Evolutionary conservation across 2,888 invertebrate species (phyloP), one percentile per base, ranked within the genome.

Genomic region (Yponomeuta malinellus): DNA sequence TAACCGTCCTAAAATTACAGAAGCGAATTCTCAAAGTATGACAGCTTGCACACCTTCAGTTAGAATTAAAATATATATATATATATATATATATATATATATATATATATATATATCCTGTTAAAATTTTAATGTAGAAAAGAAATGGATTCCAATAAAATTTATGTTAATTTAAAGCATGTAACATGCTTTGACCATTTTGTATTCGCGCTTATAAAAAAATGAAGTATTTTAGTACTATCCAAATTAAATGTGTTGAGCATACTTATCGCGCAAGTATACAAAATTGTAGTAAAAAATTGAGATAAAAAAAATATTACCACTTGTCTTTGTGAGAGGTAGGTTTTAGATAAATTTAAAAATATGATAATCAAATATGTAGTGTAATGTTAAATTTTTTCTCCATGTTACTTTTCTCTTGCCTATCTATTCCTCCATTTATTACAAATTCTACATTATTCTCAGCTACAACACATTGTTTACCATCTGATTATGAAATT

Each of bases 1-100:
- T 70, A 79, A 75, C 80, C 77, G 81, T 79, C 73, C 79, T 86
- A 85, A 83, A 76, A 59, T 15, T 15, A 59, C 12, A 59, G 8
- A 59, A 15, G 52, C 5, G 52, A 2, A 15, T 10, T 59, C 52
- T 59, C 52, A 59, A 59, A 59, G 43, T 43, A 43, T 43, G 43
- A 43, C 43, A 43, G 43, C 43, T 43, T 6, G 43, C 43, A 43
- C 43, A 8, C 1, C 43, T 43, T 43, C 43, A 43, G 6, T 5
- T 43, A 43, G 43, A 43, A 8, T 43, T 8, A 43, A 43, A 43
- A 43, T 4, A 33, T 33, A 33, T 33, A 33, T 33, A 15, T 10
- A 52, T n/a, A n/a, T n/a, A n/a, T n/a, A n/a, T n/a, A n/a, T n/a
- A n/a, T n/a, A n/a, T n/a, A n/a, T n/a, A n/a, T n/a, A n/a, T n/a